Conservation (phyloP, 2,797 vertebrate species). For the Anabacerthia variegaticeps region DNA sequence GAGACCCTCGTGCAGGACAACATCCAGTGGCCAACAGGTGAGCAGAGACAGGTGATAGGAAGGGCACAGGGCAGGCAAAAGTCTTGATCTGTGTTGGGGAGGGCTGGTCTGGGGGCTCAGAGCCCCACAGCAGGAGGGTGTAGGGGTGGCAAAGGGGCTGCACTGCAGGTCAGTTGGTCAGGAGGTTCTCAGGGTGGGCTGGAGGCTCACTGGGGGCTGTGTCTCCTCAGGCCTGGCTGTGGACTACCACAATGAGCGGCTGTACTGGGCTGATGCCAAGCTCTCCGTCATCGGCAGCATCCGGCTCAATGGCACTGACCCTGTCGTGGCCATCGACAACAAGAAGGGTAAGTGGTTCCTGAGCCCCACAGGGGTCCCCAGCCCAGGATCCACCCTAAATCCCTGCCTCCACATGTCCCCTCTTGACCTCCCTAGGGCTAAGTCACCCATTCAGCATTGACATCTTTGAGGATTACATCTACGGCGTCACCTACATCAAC, state of each 20-base stretch:
- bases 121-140: accelerated
- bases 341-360: constrained; percentile 84
- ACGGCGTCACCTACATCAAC: constrained; percentile 94
- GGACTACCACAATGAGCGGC: constrained; percentile 93
- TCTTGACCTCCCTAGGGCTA: constrained; percentile 77
- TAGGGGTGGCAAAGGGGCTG: accelerated
- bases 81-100: accelerated
- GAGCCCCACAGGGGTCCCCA: background rate
- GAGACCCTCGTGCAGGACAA: constrained; percentile 93
- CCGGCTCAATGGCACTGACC: constrained; percentile 90
- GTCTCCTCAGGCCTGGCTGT: constrained; percentile 86
- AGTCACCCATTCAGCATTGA: constrained; percentile 95
- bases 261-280: constrained; percentile 96
- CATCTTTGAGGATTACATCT: constrained; percentile 95
- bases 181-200: background rate
- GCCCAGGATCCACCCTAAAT: background rate
- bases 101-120: background rate
- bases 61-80: accelerated
- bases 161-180: background rate
- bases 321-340: constrained; percentile 86
- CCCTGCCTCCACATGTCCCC: background rate
- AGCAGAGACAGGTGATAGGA: background rate
- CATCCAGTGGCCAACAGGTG: constrained; percentile 97
- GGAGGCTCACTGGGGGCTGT: background rate
- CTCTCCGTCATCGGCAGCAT: constrained; percentile 94